Conservation (phyloP, 2,797 vertebrate species). For the Melanotaenia maccullochi region DNA sequence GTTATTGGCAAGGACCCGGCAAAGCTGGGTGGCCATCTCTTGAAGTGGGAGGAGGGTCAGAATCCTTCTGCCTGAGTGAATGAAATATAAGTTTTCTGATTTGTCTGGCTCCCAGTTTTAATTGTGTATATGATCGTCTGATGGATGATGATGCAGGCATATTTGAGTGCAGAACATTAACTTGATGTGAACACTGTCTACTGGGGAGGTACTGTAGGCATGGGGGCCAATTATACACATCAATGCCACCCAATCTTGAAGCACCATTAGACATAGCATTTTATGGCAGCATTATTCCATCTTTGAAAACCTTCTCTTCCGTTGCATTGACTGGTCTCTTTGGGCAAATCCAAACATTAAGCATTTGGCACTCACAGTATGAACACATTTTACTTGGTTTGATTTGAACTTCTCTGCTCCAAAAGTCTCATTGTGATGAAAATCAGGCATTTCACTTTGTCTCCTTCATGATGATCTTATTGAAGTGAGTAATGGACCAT, state of each 20-base stretch:
- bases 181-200: not conserved
- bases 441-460: not conserved
- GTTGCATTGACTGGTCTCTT: not conserved
- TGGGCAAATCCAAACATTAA: not conserved
- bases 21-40: slow-evolving; percentile 3
- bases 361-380: not conserved
- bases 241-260: not conserved
- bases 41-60: not conserved
- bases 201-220: not conserved
- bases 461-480: slow-evolving; percentile 4
- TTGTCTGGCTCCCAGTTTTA: not conserved
- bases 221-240: not conserved
- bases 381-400: not conserved
- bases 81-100: not conserved
- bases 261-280: not conserved
- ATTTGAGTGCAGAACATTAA: not conserved
- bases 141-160: not conserved
- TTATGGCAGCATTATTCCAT: slow-evolving; percentile 1
- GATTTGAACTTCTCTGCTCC: not conserved
- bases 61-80: slow-evolving; percentile 7
- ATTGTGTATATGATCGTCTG: not conserved
- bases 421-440: slow-evolving; percentile 6
- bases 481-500: slow-evolving; percentile 19
- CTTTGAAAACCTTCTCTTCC: slow-evolving; percentile 4
- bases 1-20: not conserved